Conservation (phyloP, 2,888 invertebrate species). For the Gandaritis pyraliata region DNA sequence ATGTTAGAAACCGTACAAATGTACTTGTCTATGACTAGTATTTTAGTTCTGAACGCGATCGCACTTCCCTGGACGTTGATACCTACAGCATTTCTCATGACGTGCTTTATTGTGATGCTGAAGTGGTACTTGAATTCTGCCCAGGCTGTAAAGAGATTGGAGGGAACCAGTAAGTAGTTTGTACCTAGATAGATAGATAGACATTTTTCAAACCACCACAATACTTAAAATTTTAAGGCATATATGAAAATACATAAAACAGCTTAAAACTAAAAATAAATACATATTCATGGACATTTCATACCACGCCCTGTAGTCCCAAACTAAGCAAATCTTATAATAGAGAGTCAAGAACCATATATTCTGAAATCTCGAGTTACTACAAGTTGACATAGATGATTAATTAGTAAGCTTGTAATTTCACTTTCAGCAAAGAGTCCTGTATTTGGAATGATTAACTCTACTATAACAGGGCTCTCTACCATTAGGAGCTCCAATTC, state of each 20-base stretch:
- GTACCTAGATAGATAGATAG: no score
- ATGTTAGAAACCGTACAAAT: constrained; percentile 86
- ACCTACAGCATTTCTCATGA: constrained; percentile 65
- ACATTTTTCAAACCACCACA: no score
- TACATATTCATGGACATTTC: no score
- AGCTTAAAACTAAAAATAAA: no score
- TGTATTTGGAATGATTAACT: constrained; percentile 90
- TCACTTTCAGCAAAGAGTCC: constrained; percentile 88
- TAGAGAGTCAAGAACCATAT: no score
- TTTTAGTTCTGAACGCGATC: constrained; percentile 69
- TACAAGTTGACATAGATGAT: background rate
- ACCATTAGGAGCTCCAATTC: constrained; percentile 90
- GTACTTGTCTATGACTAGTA: constrained; percentile 68
- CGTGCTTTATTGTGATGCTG: constrained; percentile 86
- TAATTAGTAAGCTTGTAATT: constrained; percentile 7
- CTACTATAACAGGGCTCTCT: constrained; percentile 89
- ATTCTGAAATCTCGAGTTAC: no score
- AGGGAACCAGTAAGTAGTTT: constrained; percentile 85
- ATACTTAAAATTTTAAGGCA: no score
- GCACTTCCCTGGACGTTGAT: constrained; percentile 74
- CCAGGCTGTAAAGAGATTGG: constrained; percentile 89
- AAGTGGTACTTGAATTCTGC: constrained; percentile 89
- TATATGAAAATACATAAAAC: no score
- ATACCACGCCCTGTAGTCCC: no score
- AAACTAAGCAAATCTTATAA: no score